Percentiles rank a stretch among this genome's conserved stretches.
phyloP scores from a whole-genome alignment of 1,140 invertebrate genomes.

The Drosophila nasuta region DNA sequence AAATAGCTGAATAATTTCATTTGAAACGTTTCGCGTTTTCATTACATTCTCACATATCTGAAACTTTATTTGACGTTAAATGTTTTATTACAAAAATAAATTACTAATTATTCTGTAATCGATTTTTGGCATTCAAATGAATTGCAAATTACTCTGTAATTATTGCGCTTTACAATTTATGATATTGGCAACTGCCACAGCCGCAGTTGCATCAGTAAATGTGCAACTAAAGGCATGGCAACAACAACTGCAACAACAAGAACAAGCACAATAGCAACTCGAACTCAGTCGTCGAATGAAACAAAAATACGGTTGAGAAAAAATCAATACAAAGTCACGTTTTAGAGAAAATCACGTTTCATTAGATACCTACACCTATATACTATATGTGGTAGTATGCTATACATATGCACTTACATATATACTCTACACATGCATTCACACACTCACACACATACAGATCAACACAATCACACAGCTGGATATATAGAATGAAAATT shows the following conservation, averaged over 20 bases:
- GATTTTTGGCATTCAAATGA: not conserved
- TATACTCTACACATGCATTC: constrained; percentile 28
- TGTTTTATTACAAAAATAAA: not conserved
- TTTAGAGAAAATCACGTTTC: constrained; percentile 83
- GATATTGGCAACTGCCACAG: constrained; percentile 47
- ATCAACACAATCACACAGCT: constrained; percentile 31
- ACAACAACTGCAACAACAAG: constrained; percentile 15
- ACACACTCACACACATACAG: constrained; percentile 8
- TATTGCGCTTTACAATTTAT: constrained; percentile 47
- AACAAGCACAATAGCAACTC: constrained; percentile 48
- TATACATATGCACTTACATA: not conserved
- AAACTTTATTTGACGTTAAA: not conserved
- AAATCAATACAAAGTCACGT: constrained; percentile 85
- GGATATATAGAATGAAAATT: constrained; percentile 62
- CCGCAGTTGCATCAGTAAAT: constrained; percentile 42
- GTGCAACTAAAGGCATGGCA: constrained; percentile 29
- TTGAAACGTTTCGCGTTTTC: too few species aligned
- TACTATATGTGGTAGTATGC: constrained; percentile 15
- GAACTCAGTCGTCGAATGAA: constrained; percentile 70
- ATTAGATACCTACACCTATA: constrained; percentile 76
- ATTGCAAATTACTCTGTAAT: constrained; percentile 5
- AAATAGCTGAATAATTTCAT: not conserved
- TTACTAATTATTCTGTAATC: not conserved
- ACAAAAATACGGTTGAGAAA: constrained; percentile 72
- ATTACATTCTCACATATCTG: not conserved